Conservation (phyloP, 92 coral and sea anemone genomes). For the Metridium senile region DNA sequence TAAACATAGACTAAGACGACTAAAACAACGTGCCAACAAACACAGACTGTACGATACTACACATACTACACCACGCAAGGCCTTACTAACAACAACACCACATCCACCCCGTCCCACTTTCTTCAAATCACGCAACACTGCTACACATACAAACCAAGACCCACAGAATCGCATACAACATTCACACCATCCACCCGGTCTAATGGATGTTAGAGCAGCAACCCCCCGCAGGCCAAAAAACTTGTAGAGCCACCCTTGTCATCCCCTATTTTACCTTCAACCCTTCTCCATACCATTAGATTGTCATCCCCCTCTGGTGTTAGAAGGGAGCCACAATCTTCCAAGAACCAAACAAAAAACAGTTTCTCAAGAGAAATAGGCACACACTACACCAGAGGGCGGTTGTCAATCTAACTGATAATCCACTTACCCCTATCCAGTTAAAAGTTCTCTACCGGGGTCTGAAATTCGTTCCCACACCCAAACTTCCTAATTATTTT, state of each 20-base stretch:
- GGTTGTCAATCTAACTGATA: no score
- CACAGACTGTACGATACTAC: background rate
- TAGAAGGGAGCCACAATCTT: background rate
- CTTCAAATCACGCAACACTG: no score
- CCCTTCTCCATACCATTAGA: background rate
- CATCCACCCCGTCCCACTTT: no score
- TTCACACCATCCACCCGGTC: background rate
- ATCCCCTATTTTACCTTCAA: background rate
- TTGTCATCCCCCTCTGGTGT: no score
- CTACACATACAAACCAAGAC: no score
- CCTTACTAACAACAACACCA: background rate
- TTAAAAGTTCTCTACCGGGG: slow-evolving; percentile 6
- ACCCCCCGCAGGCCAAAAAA: background rate
- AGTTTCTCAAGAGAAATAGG: no score
- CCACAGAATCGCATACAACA: background rate
- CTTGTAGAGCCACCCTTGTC: background rate
- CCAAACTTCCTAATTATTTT: background rate
- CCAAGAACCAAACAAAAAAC: background rate
- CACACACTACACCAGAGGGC: no score
- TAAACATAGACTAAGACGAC: background rate
- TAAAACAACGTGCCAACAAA: background rate
- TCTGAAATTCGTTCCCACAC: slow-evolving; percentile 30
- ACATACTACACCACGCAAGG: background rate
- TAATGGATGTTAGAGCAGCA: background rate
- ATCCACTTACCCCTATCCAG: background rate